Evolutionary conservation across 2,888 invertebrate genomes (phyloP).

Genomic region (Neoascia interrupta): DNA sequence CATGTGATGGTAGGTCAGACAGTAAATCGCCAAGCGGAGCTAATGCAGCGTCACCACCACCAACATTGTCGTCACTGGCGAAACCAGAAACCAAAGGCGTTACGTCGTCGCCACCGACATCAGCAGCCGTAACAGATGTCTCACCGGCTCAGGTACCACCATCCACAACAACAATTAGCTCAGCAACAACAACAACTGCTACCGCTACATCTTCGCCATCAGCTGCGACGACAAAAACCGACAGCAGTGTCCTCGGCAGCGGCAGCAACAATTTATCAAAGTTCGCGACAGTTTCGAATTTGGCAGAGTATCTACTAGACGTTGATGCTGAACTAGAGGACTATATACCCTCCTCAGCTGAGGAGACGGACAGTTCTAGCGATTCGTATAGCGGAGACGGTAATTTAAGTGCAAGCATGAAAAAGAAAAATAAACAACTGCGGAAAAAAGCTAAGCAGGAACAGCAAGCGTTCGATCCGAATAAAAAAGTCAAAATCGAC

Average conservation of each 20-base stretch:
- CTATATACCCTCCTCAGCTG: conserved; percentile 78
- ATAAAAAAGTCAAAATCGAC: conserved; percentile 79
- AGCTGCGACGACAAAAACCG: conserved; percentile 54
- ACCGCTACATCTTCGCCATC: conserved; percentile 72
- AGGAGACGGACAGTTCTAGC: conserved; percentile 75
- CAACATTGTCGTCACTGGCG: conserved; percentile 56
- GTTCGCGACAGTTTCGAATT: conserved; percentile 80
- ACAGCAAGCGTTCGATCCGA: conserved; percentile 78
- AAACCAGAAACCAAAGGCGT: conserved; percentile 70
- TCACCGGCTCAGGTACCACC: conserved; percentile 72
- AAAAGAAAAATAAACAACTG: conserved; percentile 77
- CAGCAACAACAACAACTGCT: conserved; percentile 50
- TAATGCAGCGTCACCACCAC: conserved; percentile 47
- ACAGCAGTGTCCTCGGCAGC: conserved; percentile 68
- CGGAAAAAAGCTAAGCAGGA: conserved; percentile 77
- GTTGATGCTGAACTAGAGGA: conserved; percentile 79
- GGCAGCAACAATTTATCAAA: conserved; percentile 79
- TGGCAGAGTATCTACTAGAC: conserved; percentile 80
- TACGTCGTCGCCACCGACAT: conserved; percentile 47
- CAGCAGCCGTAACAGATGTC: conserved; percentile 50
- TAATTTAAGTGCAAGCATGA: conserved; percentile 78
- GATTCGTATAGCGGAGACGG: conserved; percentile 77
- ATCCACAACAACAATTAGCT: conserved; percentile 72
- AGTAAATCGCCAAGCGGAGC: conserved; percentile 24
- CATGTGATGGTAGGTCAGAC: conserved; percentile 25